A percentile compares a stretch with the other conserved stretches of the same genome.
Evolutionary conservation across 2,888 invertebrate genomes (phyloP).

Genomic region (Nomada fabriciana): DNA sequence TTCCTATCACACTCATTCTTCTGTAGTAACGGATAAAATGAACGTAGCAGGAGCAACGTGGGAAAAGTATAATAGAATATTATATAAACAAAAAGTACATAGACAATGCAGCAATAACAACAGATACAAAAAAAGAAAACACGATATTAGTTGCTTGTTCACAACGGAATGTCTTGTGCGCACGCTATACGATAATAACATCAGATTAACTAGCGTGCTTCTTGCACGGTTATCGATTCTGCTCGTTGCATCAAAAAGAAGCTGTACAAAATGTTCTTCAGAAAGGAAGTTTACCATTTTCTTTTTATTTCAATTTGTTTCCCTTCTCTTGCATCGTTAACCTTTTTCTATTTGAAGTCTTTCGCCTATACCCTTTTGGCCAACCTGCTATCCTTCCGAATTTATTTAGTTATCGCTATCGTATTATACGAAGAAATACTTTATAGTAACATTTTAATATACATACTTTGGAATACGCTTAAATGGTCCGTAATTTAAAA

Average conservation of each 20-base stretch:
- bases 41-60: slow-evolving; percentile 61
- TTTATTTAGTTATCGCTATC: slow-evolving; percentile 45
- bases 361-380: slow-evolving; percentile 55
- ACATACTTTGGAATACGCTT: slow-evolving; percentile 39
- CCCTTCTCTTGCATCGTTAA: slow-evolving; percentile 4
- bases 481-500: slow-evolving; percentile 60
- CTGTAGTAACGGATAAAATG: slow-evolving; percentile 38
- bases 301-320: slow-evolving; percentile 5
- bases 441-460: slow-evolving; percentile 39
- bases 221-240: slow-evolving; percentile 24
- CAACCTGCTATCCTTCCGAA: slow-evolving; percentile 36
- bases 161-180: slow-evolving; percentile 68
- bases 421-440: neutral
- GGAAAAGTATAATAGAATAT: slow-evolving; percentile 54
- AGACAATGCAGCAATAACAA: slow-evolving; percentile 77
- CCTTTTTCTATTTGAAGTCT: slow-evolving; percentile 35
- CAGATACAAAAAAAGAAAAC: slow-evolving; percentile 79
- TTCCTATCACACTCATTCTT: neutral
- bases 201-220: neutral
- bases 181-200: slow-evolving; percentile 15
- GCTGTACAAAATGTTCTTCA: neutral
- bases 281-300: neutral
- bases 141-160: slow-evolving; percentile 66
- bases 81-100: slow-evolving; percentile 69
- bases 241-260: slow-evolving; percentile 44